phyloP scores from a whole-genome alignment of 2,113 vertebrate genomes.

The Sterrhoptilus dennistouni region DNA sequence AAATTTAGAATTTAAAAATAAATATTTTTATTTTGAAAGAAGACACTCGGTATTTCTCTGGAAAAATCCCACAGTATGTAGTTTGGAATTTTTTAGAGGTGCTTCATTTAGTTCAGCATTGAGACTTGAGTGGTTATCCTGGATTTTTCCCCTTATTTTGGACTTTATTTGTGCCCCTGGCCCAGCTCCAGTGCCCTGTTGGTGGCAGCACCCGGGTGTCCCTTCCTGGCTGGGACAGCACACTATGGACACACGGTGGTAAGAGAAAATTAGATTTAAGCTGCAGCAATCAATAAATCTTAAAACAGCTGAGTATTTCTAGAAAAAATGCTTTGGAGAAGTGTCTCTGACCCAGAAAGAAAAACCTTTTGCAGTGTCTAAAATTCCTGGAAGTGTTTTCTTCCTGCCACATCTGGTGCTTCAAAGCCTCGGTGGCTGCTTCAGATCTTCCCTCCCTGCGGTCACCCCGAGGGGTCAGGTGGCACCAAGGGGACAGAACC shows the following conservation, averaged over 20 bases:
- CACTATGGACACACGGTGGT: rapidly evolving
- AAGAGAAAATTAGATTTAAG: background rate
- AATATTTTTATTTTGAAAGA: background rate
- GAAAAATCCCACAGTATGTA: rapidly evolving
- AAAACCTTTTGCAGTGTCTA: background rate
- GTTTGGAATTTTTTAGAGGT: rapidly evolving
- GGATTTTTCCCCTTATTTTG: background rate
- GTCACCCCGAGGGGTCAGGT: background rate
- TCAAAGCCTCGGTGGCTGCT: background rate
- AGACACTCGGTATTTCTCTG: background rate
- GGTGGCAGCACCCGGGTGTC: background rate
- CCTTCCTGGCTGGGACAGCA: background rate
- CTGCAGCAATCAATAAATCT: background rate
- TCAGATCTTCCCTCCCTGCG: rapidly evolving
- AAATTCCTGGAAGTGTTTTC: background rate
- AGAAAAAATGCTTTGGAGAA: background rate
- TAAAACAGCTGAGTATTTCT: background rate
- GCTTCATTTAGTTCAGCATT: rapidly evolving
- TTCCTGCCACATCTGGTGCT: background rate
- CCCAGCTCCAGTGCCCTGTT: background rate
- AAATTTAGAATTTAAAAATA: background rate
- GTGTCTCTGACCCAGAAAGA: background rate
- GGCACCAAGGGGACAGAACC: background rate
- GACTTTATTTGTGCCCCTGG: background rate
- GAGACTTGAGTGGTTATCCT: background rate